These are phyloP conservation scores for Dissostichus mawsoni DNA, from an alignment of 2,113 vertebrate species.

Conservation along the genomic window DNA sequence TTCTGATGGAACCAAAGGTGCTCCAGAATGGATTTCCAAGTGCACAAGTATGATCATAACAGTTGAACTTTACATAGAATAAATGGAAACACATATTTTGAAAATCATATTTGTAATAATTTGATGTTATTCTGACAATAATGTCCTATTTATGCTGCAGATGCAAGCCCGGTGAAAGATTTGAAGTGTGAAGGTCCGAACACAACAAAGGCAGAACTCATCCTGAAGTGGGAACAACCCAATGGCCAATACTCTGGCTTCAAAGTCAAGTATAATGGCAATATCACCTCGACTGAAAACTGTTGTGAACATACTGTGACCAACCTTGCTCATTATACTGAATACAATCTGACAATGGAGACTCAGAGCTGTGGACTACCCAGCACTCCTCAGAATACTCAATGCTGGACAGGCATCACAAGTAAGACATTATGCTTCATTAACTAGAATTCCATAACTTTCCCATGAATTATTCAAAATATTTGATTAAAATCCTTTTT, in stretches of 20 bases:
- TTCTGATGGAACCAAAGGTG: constrained; percentile 40
- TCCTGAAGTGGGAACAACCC: constrained; percentile 83
- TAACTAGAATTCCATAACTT: not conserved
- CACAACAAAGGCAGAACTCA: constrained; percentile 62
- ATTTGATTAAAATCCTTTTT: constrained; percentile 27
- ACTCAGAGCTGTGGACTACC: constrained; percentile 77
- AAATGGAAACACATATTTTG: not conserved
- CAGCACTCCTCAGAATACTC: constrained; percentile 42
- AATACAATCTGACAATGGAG: constrained; percentile 79
- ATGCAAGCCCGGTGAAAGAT: constrained; percentile 61
- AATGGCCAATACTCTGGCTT: constrained; percentile 75
- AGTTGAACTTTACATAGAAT: not conserved
- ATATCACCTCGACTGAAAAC: rapidly evolving
- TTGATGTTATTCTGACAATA: not conserved
- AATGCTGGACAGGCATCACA: constrained; percentile 85
- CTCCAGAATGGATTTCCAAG: not conserved
- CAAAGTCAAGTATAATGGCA: not conserved
- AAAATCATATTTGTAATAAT: not conserved
- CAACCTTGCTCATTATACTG: constrained; percentile 77
- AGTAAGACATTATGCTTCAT: constrained; percentile 76
- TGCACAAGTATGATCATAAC: constrained; percentile 82
- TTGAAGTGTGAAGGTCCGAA: constrained; percentile 73
- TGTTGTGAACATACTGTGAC: not conserved
- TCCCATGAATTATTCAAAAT: not conserved
- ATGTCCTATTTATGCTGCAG: constrained; percentile 49